Percentiles rank a stretch among this genome's conserved stretches.
Evolutionary conservation across 2,797 vertebrate genomes (phyloP).

Genomic region (Vespertilio murinus): DNA sequence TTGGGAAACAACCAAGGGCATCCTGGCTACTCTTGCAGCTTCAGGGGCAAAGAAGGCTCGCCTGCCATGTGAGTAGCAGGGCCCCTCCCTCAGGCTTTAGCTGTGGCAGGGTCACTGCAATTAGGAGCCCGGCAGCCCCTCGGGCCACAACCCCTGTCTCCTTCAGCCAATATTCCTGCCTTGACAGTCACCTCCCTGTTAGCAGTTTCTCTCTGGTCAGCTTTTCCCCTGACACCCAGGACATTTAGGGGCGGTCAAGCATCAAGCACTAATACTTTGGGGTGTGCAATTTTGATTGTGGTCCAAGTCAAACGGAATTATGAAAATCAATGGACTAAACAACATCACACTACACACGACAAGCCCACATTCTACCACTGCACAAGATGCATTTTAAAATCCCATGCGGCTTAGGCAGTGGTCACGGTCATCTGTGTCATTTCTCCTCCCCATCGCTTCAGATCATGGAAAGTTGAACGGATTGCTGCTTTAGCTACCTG

Average conservation of each 20-base stretch:
- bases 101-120: not conserved
- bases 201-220: constrained; percentile 53
- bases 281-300: constrained; percentile 44
- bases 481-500: not conserved
- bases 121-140: not conserved
- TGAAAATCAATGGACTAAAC: constrained; percentile 60
- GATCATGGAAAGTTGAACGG: constrained; percentile 10
- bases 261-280: constrained; percentile 49
- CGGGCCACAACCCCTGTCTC: not conserved
- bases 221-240: constrained; percentile 30
- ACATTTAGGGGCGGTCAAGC: constrained; percentile 8
- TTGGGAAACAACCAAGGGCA: not conserved
- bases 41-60: not conserved
- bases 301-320: constrained; percentile 62
- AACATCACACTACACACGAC: constrained; percentile 7
- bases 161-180: not conserved
- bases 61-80: not conserved
- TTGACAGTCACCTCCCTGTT: constrained; percentile 42
- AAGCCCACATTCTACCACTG: not conserved
- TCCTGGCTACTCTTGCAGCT: not conserved
- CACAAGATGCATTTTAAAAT: constrained; percentile 13
- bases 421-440: constrained; percentile 7
- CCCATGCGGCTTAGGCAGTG: not conserved
- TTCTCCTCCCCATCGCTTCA: not conserved
- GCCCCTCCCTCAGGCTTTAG: not conserved